Conservation (phyloP, 2,797 vertebrate species). For the Hippopotamyrus pictus region DNA sequence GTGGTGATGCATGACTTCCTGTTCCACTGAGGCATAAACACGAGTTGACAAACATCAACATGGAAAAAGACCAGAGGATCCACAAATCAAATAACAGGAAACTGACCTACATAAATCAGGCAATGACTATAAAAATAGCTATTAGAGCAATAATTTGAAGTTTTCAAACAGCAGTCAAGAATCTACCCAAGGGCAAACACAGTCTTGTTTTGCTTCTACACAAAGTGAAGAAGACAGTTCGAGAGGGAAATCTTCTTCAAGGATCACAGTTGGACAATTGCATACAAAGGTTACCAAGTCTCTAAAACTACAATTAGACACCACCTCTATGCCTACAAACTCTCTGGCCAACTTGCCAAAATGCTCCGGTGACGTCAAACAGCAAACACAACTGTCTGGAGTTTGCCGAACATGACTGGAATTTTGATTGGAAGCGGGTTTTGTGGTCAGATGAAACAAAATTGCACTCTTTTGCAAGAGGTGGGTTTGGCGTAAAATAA, state of each 20-base stretch:
- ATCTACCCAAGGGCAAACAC: background rate
- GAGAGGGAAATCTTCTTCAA: background rate
- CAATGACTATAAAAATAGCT: background rate
- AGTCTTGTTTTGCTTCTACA: background rate
- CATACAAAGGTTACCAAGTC: background rate
- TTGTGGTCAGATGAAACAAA: background rate
- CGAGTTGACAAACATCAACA: background rate
- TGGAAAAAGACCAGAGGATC: background rate
- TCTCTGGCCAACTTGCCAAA: background rate
- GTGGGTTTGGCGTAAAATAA: background rate
- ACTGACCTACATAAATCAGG: background rate
- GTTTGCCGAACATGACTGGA: background rate
- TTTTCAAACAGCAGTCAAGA: background rate
- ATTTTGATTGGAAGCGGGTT: constrained; percentile 1
- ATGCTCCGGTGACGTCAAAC: background rate
- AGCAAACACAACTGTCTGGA: background rate
- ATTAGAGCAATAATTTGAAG: background rate
- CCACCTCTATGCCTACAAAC: background rate
- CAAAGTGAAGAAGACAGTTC: background rate
- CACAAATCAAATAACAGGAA: background rate
- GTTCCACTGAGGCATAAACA: background rate
- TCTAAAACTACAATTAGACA: background rate
- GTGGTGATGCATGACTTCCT: background rate
- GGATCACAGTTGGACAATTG: background rate
- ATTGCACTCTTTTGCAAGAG: background rate